Evolutionary conservation across 2,888 invertebrate species (phyloP), one percentile per base, ranked within the genome.

Genomic region (Synergus japonicus): DNA sequence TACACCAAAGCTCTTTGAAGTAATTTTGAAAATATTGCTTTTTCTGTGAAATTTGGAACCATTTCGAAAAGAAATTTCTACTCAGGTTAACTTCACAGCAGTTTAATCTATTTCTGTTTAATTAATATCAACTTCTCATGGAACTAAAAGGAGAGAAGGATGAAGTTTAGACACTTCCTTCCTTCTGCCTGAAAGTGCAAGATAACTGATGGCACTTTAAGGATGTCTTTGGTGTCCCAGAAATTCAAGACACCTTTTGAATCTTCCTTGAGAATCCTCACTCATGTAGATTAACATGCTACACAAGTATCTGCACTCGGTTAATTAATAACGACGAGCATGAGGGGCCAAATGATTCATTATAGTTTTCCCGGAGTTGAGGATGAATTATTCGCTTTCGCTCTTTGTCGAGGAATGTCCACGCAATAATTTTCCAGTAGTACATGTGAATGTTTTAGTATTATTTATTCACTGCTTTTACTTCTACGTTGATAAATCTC

Each of bases 271-370:
- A 67, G 67, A 46, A 44, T 67, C 18, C 22, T 67, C 67, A 46
- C 67, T 67, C 67, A 46, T 44, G 67, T n/a, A 46, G 67, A 67
- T 67, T 67, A 67, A 44, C 43, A 46, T 67, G 44, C 22, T 22
- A 43, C 66, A 67, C 18, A 5, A 67, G 67, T 67, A 46, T 67
- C 13, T 67, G 18, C 44, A 46, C 44, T 12, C 22, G 44, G 67
- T 67, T 67, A 67, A 67, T 78, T 73, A 78, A 78, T 78, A 67
- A 78, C 73, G 64, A 44, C n/a, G 5, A 46, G 49, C 69, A 63
- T 78, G 73, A 49, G 78, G 44, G 64, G 12, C 41, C 44, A 76
- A 79, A 76, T 79, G 76, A 79, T 76, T 58, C 65, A 79, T 76
- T 79, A 49, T 63, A 73, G 69, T 73, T 78, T 78, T 64, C 73